Evolutionary conservation across 2,797 vertebrate species (phyloP).

Genomic region (Merluccius polli): DNA sequence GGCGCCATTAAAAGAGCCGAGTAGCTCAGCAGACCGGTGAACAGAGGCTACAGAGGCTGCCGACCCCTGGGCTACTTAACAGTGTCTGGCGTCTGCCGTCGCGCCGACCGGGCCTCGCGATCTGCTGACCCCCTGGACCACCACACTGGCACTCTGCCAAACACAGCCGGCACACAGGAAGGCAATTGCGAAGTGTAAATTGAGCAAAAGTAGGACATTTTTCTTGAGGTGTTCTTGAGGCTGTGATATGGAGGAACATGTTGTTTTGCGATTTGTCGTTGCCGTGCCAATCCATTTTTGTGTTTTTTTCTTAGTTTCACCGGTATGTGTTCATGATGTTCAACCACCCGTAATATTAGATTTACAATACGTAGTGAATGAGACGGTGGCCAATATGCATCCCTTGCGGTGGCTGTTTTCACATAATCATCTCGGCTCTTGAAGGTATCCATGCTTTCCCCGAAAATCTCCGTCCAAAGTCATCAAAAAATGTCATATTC

Average conservation of each 20-base stretch:
- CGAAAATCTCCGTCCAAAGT: constrained; percentile 52
- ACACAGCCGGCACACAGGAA: constrained; percentile 13
- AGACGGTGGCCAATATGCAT: constrained; percentile 47
- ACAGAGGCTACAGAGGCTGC: constrained; percentile 37
- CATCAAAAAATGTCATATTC: constrained; percentile 52
- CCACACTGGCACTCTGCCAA: constrained; percentile 5
- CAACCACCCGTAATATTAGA: constrained; percentile 39
- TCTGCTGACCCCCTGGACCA: constrained; percentile 26
- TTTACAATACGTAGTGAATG: constrained; percentile 43
- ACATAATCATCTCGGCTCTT: constrained; percentile 57
- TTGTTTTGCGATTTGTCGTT: constrained; percentile 12
- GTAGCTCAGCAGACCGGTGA: constrained; percentile 12
- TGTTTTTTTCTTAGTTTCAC: constrained; percentile 33
- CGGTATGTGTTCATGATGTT: constrained; percentile 34
- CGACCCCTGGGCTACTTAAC: constrained; percentile 29
- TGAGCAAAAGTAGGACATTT: neutral
- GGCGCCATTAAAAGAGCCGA: constrained; percentile 15
- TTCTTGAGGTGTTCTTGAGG: neutral
- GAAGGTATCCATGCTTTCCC: constrained; percentile 46
- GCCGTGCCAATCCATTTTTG: constrained; percentile 4
- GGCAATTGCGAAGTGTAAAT: constrained; percentile 3
- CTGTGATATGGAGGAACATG: neutral
- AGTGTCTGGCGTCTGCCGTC: constrained; percentile 14
- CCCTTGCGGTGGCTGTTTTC: constrained; percentile 56
- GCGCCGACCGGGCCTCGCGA: constrained; percentile 11